Base-by-base conservation (phyloP, 2,797 vertebrate species). In the Spheniscus humboldti region DNA sequence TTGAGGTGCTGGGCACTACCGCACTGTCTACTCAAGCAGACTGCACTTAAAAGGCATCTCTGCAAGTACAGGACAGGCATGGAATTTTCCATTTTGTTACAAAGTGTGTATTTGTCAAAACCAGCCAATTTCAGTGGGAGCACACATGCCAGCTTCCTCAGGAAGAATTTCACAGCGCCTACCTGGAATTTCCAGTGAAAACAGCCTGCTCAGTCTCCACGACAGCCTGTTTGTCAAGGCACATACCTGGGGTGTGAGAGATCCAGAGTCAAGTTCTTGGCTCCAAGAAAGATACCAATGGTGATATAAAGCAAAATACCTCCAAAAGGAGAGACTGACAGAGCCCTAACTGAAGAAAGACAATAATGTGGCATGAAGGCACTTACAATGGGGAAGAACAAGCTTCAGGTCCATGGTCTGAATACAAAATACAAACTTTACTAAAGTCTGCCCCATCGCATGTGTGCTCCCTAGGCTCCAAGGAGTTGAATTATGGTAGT, bases 1-100 rank as follows among this genome's bases (percentile, higher is more conserved):
- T 77, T 74, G 43, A 64, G n/a, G 16, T 69, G 16, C 31, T 85
- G 52, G 14, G 20, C 18, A 45, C 23, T 50, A 25, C 12, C 67
- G 39, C 28, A 41, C 39, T 62, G 39, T 81, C 62, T 59, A 12
- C 37, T 91, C 39, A 53, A 64, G 53, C 18, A 89, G 80, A 83
- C n/a, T 78, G 37, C 33, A 35, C 24, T 72, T 77, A 45, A 74
- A 55, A 2, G 11, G n/a, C 45, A 57, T 47, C 16, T 95, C 48
- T 9, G 16, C 33, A 80, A 83, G 53, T 17, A 77, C 25, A 77
- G 31, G 23, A 73, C 11, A 5, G 2, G 52, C 41, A 83, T 68
- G 92, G 96, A 92, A 83, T 94, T 96, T 97, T 96, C 95, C 87
- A 57, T 78, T 80, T 90, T 90, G 48, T 96, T 96, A 80, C 75